Evolutionary conservation across 2,797 vertebrate species (phyloP).

Genomic region (Cyprinodon diabolis): DNA sequence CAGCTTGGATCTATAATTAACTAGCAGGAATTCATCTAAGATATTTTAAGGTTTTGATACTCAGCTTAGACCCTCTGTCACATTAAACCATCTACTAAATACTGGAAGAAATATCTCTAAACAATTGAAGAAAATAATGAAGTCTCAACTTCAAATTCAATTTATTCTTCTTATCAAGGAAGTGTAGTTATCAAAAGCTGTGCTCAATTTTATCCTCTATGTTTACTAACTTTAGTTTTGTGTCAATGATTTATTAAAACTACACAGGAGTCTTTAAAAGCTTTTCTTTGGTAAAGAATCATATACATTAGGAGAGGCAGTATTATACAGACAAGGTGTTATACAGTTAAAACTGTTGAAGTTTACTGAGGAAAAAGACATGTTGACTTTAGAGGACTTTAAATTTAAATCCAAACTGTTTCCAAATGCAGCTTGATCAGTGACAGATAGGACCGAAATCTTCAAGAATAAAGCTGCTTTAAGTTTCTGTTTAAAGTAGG

Average conservation of each 20-base stretch:
- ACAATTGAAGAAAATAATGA: background rate
- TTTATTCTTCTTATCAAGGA: background rate
- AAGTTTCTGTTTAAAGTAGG: background rate
- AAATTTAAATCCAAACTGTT: background rate
- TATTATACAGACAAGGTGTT: background rate
- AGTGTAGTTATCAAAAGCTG: background rate
- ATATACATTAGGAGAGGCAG: background rate
- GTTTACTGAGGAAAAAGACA: background rate
- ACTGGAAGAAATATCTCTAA: background rate
- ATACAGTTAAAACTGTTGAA: background rate
- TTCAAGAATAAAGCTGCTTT: too few relatives aligned
- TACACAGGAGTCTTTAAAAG: background rate
- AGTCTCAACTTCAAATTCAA: background rate
- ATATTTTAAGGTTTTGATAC: background rate
- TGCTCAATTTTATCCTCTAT: background rate
- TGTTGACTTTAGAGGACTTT: background rate
- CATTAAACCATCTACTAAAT: background rate
- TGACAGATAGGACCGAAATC: too few relatives aligned
- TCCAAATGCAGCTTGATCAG: too few relatives aligned
- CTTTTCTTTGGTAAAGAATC: background rate
- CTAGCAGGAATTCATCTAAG: constrained; percentile 17
- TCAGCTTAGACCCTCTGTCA: background rate
- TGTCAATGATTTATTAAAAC: background rate
- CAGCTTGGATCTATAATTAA: constrained; percentile 14
- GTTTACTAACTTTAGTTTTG: too few relatives aligned